Evolutionary conservation across 2,113 vertebrate genomes (phyloP).

Genomic region (Onychorhynchus coronatus): DNA sequence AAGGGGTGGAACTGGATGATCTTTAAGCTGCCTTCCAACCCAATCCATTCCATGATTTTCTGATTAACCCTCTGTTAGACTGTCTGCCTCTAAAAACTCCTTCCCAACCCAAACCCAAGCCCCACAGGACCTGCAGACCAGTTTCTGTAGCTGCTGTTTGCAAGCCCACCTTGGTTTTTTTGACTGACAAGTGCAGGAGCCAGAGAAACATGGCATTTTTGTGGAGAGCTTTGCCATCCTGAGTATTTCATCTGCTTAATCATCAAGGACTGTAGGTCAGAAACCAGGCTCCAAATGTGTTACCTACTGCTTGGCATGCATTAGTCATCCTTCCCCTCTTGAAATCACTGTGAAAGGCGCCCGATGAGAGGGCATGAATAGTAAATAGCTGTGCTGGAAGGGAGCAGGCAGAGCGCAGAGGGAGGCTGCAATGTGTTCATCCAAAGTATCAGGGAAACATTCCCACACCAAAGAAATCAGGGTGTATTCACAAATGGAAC

Average conservation of each 20-base stretch:
- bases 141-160: not conserved
- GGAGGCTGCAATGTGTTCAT: not conserved
- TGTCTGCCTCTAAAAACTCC: not conserved
- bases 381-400: not conserved
- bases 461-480: slow-evolving; percentile 12
- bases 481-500: slow-evolving; percentile 19
- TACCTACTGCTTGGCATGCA: slow-evolving; percentile 29
- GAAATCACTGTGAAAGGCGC: not conserved
- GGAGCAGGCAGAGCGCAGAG: not conserved
- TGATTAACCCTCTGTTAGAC: not conserved
- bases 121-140: not conserved
- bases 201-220: not conserved
- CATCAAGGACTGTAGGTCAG: not conserved
- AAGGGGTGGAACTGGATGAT: not conserved
- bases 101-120: not conserved
- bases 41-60: not conserved
- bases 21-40: not conserved
- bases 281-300: not conserved
- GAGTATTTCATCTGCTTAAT: not conserved
- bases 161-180: not conserved
- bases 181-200: not conserved
- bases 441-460: not conserved
- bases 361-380: slow-evolving; percentile 41
- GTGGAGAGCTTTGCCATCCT: not conserved
- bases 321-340: slow-evolving; percentile 13